phyloP scores from a whole-genome alignment of 2,888 invertebrate species.

The Nysson spinosus region DNA sequence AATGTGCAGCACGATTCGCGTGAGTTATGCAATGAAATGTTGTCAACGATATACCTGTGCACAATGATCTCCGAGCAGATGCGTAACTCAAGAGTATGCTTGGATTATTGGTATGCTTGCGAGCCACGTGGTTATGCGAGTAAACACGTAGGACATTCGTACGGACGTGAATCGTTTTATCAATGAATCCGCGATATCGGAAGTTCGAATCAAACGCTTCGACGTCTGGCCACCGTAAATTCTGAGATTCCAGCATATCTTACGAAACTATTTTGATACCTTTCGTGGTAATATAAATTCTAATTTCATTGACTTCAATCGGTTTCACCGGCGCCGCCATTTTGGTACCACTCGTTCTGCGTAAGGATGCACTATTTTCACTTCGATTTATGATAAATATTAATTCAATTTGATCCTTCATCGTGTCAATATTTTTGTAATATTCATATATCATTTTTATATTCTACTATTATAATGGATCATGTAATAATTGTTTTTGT shows the following conservation, averaged over 20 bases:
- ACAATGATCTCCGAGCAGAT: constrained; percentile 29
- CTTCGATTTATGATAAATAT: too few species aligned
- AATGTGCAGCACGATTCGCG: constrained; percentile 8
- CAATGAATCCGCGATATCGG: constrained; percentile 22
- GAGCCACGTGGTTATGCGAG: constrained; percentile 51
- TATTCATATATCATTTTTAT: too few species aligned
- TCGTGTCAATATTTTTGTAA: too few species aligned
- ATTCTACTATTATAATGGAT: too few species aligned
- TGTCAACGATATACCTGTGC: constrained; percentile 20
- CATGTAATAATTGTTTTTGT: too few species aligned
- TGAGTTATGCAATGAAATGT: constrained; percentile 18
- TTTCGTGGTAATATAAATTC: too few species aligned
- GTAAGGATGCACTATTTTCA: too few species aligned
- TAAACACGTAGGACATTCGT: constrained; percentile 23
- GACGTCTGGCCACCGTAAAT: neutral
- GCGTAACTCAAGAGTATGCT: constrained; percentile 22
- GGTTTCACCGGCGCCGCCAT: too few species aligned
- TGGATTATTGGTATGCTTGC: constrained; percentile 57
- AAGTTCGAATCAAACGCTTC: constrained; percentile 31
- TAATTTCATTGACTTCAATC: too few species aligned
- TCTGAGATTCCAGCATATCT: too few species aligned
- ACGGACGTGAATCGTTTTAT: constrained; percentile 47
- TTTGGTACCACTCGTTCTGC: too few species aligned
- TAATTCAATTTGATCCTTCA: too few species aligned
- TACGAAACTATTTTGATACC: neutral